Evolutionary conservation across 1,140 invertebrate species (phyloP), one percentile per base, ranked within the genome.

Genomic region (Drosophila nannoptera): DNA sequence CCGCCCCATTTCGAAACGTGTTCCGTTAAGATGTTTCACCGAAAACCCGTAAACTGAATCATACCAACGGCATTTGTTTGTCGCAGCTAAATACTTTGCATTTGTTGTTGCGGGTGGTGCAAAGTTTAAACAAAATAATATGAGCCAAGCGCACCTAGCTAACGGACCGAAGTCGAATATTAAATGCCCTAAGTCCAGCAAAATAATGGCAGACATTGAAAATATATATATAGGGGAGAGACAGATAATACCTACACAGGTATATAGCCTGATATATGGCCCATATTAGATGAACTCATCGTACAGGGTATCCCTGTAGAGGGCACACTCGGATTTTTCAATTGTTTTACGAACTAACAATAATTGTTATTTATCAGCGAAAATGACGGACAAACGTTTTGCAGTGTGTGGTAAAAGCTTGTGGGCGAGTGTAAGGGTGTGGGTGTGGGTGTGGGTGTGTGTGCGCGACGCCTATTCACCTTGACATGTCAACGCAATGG

Each of bases 401-500:
- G 65, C 48, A 32, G 35, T 12, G 2, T 14, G 49, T 35, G 16
- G 49, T 42, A 31, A 42, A 42, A 32, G 29, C 12, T 6, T 12
- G 22, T 50, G 14, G 32, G 49, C 55, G 43, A 16, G 45, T 58
- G 8, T 14, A 22, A 22, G 11, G 45, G 40, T 32, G 32, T 49
- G 33, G 56, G 32, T 46, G 31, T 38, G 42, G 35, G 16, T 50
- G 36, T 71, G 63, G 60, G 45, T 73, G 48, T 50, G n/a, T 45
- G 61, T 32, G 33, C 43, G 53, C 22, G 16, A 36, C 69, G 62
- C 60, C 50, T 62, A 83, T 58, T 78, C 71, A 83, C 75, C 75
- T 84, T 83, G 72, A 83, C 80, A 78, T 84, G 76, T 83, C 81
- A 59, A 53, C 61, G 55, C 70, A 42, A 14, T 33, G 52, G 75